Conservation (phyloP, 2,888 invertebrate genomes). For the Oxystoma pomonae region DNA sequence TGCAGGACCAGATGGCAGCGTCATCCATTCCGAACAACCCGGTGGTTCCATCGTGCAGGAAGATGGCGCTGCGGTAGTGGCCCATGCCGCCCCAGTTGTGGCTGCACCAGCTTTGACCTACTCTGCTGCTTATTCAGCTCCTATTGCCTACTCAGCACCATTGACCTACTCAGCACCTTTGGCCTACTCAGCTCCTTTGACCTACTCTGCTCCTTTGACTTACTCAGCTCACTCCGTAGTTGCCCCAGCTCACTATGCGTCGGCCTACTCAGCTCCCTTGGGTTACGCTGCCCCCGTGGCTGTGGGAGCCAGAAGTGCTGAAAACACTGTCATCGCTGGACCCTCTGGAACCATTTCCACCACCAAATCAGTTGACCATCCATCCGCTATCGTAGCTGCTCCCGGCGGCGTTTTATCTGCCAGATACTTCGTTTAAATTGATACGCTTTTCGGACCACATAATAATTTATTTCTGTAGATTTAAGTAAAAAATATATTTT, state of each 20-base stretch:
- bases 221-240: neutral
- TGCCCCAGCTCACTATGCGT: neutral
- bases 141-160: constrained; percentile 19
- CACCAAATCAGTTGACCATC: constrained; percentile 23
- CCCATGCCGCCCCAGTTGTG: constrained; percentile 23
- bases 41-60: constrained; percentile 33
- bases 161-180: constrained; percentile 15
- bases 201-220: constrained; percentile 9
- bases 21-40: constrained; percentile 33
- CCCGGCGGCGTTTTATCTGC: constrained; percentile 11
- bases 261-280: constrained; percentile 7
- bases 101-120: constrained; percentile 24
- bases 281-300: constrained; percentile 18
- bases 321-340: constrained; percentile 24
- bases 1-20: constrained; percentile 35
- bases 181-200: constrained; percentile 14
- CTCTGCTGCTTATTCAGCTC: constrained; percentile 16
- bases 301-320: constrained; percentile 21
- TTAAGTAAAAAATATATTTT: neutral
- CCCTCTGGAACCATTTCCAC: constrained; percentile 36
- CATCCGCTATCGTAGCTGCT: constrained; percentile 11
- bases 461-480: constrained; percentile 14
- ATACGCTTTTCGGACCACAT: neutral
- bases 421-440: constrained; percentile 15
- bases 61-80: constrained; percentile 24